Evolutionary conservation across 2,113 vertebrate species (phyloP).

Genomic region (Microtus oregoni): DNA sequence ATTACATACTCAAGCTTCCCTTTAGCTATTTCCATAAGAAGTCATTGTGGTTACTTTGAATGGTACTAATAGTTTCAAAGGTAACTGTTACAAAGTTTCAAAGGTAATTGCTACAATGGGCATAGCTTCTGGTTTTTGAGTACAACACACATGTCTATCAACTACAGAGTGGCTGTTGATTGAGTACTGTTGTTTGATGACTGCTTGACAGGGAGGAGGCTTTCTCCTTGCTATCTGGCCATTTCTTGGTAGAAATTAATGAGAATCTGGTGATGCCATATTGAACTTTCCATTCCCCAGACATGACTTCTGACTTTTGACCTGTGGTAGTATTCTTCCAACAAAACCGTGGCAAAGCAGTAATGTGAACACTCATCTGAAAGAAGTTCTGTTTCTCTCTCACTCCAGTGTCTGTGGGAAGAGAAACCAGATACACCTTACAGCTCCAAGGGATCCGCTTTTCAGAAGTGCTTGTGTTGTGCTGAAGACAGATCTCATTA

Average conservation of each 20-base stretch:
- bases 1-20: not conserved
- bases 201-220: not conserved
- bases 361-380: constrained; percentile 42
- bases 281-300: not conserved
- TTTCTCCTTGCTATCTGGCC: not conserved
- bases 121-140: not conserved
- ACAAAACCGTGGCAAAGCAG: constrained; percentile 18
- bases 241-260: not conserved
- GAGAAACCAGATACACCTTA: not conserved
- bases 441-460: constrained; percentile 7
- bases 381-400: constrained; percentile 15
- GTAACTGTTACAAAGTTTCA: too few species aligned
- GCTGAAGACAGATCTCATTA: not conserved
- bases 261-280: not conserved
- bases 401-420: not conserved
- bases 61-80: not conserved
- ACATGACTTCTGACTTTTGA: not conserved
- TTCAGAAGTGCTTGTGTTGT: not conserved
- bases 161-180: not conserved
- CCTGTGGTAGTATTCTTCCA: not conserved
- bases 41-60: not conserved
- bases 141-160: not conserved
- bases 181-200: not conserved
- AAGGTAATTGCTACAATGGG: not conserved
- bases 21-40: constrained; percentile 10